Percentiles rank a stretch among this genome's conserved stretches.
phyloP scores from a whole-genome alignment of 2,113 vertebrate species.

The Chaenogobius annularis region DNA sequence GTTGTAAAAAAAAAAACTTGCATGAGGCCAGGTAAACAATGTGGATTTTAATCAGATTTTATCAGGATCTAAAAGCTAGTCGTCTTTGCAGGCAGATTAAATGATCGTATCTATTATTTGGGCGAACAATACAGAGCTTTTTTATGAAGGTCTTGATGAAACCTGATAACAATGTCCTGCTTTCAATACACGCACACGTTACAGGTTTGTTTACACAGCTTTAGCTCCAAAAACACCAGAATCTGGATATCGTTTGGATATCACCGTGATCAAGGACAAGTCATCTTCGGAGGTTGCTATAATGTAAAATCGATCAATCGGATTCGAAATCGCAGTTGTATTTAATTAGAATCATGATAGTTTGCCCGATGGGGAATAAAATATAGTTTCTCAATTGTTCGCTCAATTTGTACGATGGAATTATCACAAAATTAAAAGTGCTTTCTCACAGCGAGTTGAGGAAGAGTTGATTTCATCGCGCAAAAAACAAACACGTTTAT shows the following conservation, averaged over 20 bases:
- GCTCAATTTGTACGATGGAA: not conserved
- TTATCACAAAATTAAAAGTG: not conserved
- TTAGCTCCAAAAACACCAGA: not conserved
- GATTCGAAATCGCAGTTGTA: not conserved
- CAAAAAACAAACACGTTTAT: not conserved
- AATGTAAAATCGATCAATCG: not conserved
- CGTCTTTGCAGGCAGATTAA: not conserved
- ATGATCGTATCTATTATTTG: not conserved
- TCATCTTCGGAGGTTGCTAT: not conserved
- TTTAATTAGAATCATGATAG: not conserved
- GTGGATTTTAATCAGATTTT: too few relatives aligned
- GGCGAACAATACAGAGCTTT: not conserved
- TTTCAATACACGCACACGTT: not conserved
- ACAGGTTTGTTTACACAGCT: not conserved
- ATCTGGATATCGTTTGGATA: not conserved
- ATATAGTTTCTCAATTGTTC: too few relatives aligned
- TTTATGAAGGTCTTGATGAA: not conserved
- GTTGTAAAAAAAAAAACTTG: too few relatives aligned
- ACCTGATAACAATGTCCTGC: not conserved
- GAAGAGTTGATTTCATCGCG: too few relatives aligned
- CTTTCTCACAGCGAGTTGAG: too few relatives aligned
- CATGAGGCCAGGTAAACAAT: not conserved
- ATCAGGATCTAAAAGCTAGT: not conserved
- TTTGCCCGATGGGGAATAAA: not conserved
- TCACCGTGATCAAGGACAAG: not conserved